Percentiles rank a stretch among this genome's conserved stretches.
Evolutionary conservation across 2,888 invertebrate species (phyloP).

Genomic region (Macroteleia sp.): DNA sequence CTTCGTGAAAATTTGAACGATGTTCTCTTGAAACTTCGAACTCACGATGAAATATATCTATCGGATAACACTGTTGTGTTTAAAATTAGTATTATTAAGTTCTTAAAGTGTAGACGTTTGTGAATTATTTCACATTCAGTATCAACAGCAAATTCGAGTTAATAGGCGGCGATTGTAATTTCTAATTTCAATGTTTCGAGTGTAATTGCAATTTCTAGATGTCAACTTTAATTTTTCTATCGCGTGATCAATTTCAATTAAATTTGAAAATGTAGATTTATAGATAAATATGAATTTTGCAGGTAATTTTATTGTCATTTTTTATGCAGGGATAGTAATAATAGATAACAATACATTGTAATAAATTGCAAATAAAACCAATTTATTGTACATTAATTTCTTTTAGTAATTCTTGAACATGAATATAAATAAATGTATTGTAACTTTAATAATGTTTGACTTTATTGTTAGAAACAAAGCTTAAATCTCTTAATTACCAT

Average conservation of each 20-base stretch:
- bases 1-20: conserved; percentile 52
- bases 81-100: conserved; percentile 13
- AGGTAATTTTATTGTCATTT: too few relatives aligned
- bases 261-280: conserved; percentile 22
- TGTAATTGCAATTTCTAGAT: conserved; percentile 21
- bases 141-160: conserved; percentile 13
- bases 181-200: conserved; percentile 21
- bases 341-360: too few relatives aligned
- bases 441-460: too few relatives aligned
- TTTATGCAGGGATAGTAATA: too few relatives aligned
- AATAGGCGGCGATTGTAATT: conserved; percentile 37
- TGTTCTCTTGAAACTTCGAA: conserved; percentile 37
- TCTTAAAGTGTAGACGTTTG: conserved; percentile 11
- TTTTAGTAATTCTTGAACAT: too few relatives aligned
- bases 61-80: conserved; percentile 8
- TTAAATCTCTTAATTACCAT: too few relatives aligned
- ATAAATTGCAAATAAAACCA: too few relatives aligned
- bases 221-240: conserved; percentile 27
- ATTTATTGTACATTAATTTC: too few relatives aligned
- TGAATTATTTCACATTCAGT: conserved; percentile 19
- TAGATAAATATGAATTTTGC: too few relatives aligned
- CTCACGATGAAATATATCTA: conserved; percentile 6
- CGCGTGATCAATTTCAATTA: conserved; percentile 41
- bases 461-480: too few relatives aligned
- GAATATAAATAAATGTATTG: too few relatives aligned